Percentiles rank a stretch among this genome's conserved stretches.
Conservation (phyloP, 2,113 vertebrate genomes). For the Varanus salvator region DNA sequence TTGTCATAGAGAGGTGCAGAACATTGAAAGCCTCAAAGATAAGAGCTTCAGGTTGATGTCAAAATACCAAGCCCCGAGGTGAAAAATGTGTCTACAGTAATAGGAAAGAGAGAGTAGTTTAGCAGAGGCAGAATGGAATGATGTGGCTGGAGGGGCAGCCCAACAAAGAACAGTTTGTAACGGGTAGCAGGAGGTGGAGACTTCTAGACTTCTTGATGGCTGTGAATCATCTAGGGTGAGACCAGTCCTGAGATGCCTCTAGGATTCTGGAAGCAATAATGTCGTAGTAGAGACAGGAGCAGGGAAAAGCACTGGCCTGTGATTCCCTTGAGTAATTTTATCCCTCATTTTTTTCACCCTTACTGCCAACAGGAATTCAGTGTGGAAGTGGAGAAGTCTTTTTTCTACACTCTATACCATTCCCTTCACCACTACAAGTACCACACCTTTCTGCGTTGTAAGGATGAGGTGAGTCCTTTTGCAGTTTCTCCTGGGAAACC, state of each 20-base stretch:
- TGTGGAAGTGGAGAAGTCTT: slow-evolving; percentile 87
- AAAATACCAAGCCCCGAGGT: too few relatives aligned
- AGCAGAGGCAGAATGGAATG: not conserved
- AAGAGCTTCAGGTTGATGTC: not conserved
- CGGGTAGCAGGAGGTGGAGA: not conserved
- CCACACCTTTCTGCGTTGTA: slow-evolving; percentile 94
- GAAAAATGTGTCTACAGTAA: not conserved
- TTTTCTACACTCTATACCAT: slow-evolving; percentile 91
- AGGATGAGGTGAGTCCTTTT: slow-evolving; percentile 85
- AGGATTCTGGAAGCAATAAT: not conserved
- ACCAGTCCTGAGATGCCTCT: not conserved
- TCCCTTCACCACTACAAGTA: slow-evolving; percentile 96
- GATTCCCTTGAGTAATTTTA: not conserved
- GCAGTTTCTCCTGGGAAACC: not conserved
- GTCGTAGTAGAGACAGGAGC: not conserved
- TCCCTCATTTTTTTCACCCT: not conserved
- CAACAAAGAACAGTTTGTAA: not conserved
- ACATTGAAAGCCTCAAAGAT: not conserved
- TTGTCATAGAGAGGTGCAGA: not conserved
- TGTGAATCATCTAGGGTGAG: not conserved
- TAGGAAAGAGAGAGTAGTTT: not conserved
- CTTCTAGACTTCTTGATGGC: not conserved
- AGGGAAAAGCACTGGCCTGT: not conserved
- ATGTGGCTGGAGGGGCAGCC: not conserved
- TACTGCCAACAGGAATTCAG: slow-evolving; percentile 84